Evolutionary conservation across 2,797 vertebrate species (phyloP).

Genomic region (Phataginus tetradactyla): DNA sequence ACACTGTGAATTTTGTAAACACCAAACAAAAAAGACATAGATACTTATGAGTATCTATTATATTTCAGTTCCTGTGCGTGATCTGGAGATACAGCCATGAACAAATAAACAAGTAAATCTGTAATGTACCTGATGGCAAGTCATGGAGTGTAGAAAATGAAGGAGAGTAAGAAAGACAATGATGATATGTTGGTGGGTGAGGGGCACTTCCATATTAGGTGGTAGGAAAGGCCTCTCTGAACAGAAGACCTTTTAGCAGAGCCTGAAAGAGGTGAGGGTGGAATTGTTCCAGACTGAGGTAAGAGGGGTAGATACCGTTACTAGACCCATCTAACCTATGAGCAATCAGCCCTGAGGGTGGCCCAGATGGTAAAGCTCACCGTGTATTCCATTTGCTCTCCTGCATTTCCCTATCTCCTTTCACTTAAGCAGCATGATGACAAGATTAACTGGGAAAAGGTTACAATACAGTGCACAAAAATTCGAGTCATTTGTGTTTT

Average conservation of each 20-base stretch:
- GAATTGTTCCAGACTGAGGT: neutral
- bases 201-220: neutral
- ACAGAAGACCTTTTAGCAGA: neutral
- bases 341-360: neutral
- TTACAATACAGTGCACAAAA: neutral
- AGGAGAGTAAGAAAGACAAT: neutral
- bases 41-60: neutral
- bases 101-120: neutral
- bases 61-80: neutral
- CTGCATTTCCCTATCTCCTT: neutral
- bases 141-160: neutral
- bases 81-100: neutral
- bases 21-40: neutral
- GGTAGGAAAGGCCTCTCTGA: neutral
- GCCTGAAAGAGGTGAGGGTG: neutral
- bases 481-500: neutral
- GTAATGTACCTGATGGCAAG: neutral
- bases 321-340: neutral
- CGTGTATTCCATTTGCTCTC: neutral
- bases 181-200: neutral
- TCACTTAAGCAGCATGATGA: neutral
- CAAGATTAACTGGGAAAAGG: neutral
- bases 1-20: neutral
- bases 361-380: neutral
- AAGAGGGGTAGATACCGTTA: neutral